Conservation (phyloP, 2,113 vertebrate genomes). For the Nyctereutes procyonoides region DNA sequence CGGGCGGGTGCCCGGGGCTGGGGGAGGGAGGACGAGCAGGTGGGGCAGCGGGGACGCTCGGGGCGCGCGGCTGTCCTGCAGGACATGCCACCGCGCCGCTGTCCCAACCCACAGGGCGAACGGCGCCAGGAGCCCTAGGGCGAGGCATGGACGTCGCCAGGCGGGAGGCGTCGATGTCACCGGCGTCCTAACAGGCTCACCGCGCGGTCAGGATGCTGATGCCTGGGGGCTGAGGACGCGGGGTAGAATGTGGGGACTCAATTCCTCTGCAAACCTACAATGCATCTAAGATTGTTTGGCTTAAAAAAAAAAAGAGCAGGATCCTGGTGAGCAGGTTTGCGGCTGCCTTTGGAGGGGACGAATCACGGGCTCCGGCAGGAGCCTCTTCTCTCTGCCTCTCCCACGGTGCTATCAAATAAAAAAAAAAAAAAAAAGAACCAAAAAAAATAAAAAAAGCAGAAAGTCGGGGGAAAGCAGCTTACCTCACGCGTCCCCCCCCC, state of each 20-base stretch:
- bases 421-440: too few relatives aligned
- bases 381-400: too few relatives aligned
- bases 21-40: accelerated
- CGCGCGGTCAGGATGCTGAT: accelerated
- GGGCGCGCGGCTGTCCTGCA: accelerated
- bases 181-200: accelerated
- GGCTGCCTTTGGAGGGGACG: too few relatives aligned
- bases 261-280: neutral
- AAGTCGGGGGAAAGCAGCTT: too few relatives aligned
- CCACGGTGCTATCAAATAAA: too few relatives aligned
- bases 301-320: neutral
- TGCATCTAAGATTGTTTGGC: neutral
- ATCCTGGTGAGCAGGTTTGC: too few relatives aligned
- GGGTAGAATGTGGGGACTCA: accelerated
- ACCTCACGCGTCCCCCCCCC: too few relatives aligned
- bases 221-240: accelerated
- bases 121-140: accelerated
- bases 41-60: accelerated
- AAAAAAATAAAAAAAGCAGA: too few relatives aligned
- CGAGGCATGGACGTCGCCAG: accelerated
- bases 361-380: too few relatives aligned
- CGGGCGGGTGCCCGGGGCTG: neutral
- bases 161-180: accelerated
- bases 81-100: accelerated
- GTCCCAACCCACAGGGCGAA: too few relatives aligned